Evolutionary conservation across 2,797 vertebrate species (phyloP), one percentile per base, ranked within the genome.

Genomic region (Denticeps clupeoides): DNA sequence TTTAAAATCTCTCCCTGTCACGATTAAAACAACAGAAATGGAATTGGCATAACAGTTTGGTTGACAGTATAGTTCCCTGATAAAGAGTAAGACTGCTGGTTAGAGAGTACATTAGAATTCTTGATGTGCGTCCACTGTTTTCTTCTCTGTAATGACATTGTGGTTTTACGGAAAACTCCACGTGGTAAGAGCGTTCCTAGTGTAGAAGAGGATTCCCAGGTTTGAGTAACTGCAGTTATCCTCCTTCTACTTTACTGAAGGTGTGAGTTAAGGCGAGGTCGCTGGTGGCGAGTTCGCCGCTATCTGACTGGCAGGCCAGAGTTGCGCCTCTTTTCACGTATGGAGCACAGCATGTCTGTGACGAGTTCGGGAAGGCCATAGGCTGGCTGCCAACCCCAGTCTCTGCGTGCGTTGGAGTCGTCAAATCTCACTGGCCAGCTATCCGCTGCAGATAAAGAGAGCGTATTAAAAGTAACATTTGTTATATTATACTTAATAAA

Each of bases 401-500:
- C 83, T 53, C 74, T 76, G 56, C 75, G 77, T 27, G 84, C 83
- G 11, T 84, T 85, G 54, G 75, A 71, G 69, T 86, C 82, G 29
- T 87, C 83, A 47, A 85, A 80, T 51, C 85, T 73, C 60, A 83
- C 72, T 1, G 84, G 85, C 84, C 85, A 87, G 55, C 81, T 84
- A 70, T 87, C 83, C 31, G 85, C 83, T 84, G 62, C 47, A 74
- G 21, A 48, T 5, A 47, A 13, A 12, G 13, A 3, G 37, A 2
- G 5, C 15, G 41, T 33, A 8, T 8, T 7, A 53, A 31, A 19
- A 25, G 3, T 26, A 32, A 10, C n/a, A 28, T 19, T 18, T 42
- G 7, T 29, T 2, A 9, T 11, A 15, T 26, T 15, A 9, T 27
- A 7, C 2, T 44, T 2, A 44, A n/a, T n/a, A 41, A 11, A 31